A percentile compares a stretch with the other conserved stretches of the same genome.
Evolutionary conservation across 2,113 vertebrate genomes (phyloP).

Genomic region (Acrocephalus arundinaceus): DNA sequence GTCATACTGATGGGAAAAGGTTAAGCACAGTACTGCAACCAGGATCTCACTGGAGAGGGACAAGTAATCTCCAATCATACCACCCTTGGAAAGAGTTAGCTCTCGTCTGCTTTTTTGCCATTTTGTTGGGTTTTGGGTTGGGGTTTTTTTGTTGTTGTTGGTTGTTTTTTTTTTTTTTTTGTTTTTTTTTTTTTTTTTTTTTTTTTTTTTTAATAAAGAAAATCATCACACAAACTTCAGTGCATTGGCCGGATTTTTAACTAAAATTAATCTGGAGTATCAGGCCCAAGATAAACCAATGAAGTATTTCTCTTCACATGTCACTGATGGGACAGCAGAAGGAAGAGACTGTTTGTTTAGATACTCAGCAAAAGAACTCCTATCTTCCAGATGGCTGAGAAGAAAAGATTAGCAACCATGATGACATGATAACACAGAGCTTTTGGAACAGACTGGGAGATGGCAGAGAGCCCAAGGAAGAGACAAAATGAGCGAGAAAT

Average conservation of each 20-base stretch:
- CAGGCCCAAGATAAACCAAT: not conserved
- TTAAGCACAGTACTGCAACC: not conserved
- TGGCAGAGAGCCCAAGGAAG: not conserved
- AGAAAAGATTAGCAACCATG: constrained; percentile 8
- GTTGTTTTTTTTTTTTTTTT: too few species aligned
- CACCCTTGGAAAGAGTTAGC: not conserved
- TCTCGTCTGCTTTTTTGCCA: not conserved
- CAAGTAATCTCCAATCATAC: not conserved
- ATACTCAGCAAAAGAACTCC: not conserved
- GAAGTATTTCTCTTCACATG: not conserved
- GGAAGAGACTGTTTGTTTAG: not conserved
- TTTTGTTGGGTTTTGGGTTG: too few species aligned
- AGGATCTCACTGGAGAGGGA: not conserved
- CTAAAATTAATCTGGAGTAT: not conserved
- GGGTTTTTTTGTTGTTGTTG: too few species aligned
- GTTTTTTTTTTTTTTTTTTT: not conserved
- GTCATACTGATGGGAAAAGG: not conserved
- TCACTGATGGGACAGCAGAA: not conserved
- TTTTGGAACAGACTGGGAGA: not conserved
- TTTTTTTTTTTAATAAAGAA: not conserved
- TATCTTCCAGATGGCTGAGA: constrained; percentile 14
- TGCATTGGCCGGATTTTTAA: not conserved
- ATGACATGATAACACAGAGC: not conserved
- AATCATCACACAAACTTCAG: not conserved
- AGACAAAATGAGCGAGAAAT: not conserved